Conservation (phyloP, 2,113 vertebrate species). For the Psilopsiagon aurifrons region DNA sequence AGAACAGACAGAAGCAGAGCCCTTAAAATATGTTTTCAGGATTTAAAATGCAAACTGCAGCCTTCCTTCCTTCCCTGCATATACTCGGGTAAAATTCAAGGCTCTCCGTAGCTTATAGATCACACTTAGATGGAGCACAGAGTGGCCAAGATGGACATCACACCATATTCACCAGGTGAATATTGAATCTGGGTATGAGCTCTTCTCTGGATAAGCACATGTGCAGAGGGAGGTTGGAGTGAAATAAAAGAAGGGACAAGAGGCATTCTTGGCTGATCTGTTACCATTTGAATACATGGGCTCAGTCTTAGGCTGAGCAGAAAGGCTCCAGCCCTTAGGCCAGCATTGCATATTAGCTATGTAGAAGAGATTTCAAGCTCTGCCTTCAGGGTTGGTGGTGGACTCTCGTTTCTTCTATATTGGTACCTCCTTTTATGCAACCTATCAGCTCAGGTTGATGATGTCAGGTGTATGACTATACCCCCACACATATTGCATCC, state of each 20-base stretch:
- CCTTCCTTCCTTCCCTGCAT: background rate
- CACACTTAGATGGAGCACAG: background rate
- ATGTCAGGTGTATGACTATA: background rate
- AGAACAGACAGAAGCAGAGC: conserved; percentile 60
- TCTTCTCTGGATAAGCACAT: background rate
- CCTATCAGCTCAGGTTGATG: background rate
- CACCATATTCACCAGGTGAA: background rate
- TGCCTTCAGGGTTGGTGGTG: conserved; percentile 2
- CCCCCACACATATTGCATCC: background rate
- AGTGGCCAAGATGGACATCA: background rate
- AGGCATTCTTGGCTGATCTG: background rate
- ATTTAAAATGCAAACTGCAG: conserved; percentile 50
- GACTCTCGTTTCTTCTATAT: background rate
- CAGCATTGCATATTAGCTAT: background rate
- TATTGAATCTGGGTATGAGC: background rate
- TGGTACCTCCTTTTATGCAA: background rate
- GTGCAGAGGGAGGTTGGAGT: background rate
- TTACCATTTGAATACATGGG: background rate
- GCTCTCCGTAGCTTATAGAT: background rate
- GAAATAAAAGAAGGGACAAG: background rate
- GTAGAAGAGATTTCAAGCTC: background rate
- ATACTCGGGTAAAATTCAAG: background rate
- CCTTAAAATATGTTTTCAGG: conserved; percentile 48
- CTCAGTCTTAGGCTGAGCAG: background rate
- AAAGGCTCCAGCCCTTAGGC: background rate